Percentiles rank a stretch among this genome's conserved stretches.
Conservation (phyloP, 2,797 vertebrate species). For the Orestias chungarensis region DNA sequence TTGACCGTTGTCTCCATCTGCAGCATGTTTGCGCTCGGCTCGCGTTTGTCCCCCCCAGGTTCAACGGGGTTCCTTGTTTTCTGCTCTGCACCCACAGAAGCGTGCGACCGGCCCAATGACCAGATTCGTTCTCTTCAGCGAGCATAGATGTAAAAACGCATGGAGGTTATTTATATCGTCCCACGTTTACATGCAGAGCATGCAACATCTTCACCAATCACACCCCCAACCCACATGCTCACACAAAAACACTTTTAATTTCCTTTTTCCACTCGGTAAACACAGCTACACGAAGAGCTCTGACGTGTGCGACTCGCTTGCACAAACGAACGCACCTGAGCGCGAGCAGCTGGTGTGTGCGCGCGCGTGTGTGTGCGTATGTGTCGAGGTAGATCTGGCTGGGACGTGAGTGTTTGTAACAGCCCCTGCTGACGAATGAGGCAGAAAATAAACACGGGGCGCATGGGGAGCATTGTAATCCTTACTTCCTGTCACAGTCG, state of each 20-base stretch:
- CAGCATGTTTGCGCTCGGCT: constrained; percentile 60
- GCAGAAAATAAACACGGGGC: constrained; percentile 72
- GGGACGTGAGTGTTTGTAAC: constrained; percentile 48
- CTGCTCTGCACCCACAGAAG: constrained; percentile 42
- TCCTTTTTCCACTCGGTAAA: constrained; percentile 58
- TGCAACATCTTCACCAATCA: constrained; percentile 50
- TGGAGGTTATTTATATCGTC: background rate
- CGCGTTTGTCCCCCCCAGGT: constrained; percentile 62
- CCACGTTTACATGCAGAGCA: constrained; percentile 27
- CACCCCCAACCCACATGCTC: constrained; percentile 24
- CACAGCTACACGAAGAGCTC: constrained; percentile 43
- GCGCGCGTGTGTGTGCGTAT: constrained; percentile 40
- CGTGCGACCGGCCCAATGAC: constrained; percentile 58
- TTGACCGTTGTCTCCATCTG: constrained; percentile 56
- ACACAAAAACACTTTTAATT: constrained; percentile 47
- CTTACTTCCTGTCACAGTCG: constrained; percentile 78
- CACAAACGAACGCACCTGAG: constrained; percentile 59
- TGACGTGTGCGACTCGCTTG: constrained; percentile 40
- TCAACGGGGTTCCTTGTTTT: constrained; percentile 76
- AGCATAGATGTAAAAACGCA: constrained; percentile 4
- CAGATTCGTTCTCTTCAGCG: constrained; percentile 39
- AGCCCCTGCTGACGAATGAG: constrained; percentile 72
- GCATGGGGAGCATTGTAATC: constrained; percentile 78
- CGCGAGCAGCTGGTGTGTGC: constrained; percentile 61
- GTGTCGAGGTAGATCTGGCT: constrained; percentile 50